Percentiles rank a stretch among this genome's conserved stretches.
phyloP scores from a whole-genome alignment of 2,888 invertebrate genomes.

The Elaeidobius kamerunicus region DNA sequence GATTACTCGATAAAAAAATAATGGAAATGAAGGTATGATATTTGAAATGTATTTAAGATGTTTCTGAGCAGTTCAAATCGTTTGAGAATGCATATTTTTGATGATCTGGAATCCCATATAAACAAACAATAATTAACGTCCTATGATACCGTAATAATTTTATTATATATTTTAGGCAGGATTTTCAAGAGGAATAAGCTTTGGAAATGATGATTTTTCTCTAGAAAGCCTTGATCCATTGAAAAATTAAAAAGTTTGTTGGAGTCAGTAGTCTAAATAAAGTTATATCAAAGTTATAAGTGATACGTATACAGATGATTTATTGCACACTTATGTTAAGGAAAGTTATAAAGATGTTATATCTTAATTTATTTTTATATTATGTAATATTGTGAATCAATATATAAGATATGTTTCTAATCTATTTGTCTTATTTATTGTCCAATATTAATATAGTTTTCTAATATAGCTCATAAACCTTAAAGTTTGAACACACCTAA shows the following conservation, averaged over 20 bases:
- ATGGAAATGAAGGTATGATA: constrained; percentile 89
- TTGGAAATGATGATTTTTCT: constrained; percentile 92
- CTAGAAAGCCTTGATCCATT: constrained; percentile 92
- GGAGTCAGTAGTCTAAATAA: not conserved
- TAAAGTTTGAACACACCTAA: no score
- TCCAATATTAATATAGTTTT: not conserved
- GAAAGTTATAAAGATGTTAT: constrained; percentile 2
- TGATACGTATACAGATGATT: constrained; percentile 1
- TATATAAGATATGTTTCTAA: constrained; percentile 1
- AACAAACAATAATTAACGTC: no score
- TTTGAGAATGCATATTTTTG: no score
- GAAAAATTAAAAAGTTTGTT: constrained; percentile 57
- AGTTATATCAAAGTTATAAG: not conserved
- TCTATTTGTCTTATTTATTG: not conserved
- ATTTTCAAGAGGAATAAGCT: constrained; percentile 81
- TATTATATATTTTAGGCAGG: constrained; percentile 72
- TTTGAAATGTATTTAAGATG: no score
- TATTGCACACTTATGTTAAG: not conserved
- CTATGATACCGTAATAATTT: no score
- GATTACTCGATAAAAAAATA: constrained; percentile 75
- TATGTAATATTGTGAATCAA: constrained; percentile 8
- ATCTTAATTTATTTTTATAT: constrained; percentile 18
- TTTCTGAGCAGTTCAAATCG: no score
- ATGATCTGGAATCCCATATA: no score
- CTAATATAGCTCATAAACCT: not conserved